phyloP scores from a whole-genome alignment of 1,140 invertebrate species.

The Maniola jurtina region DNA sequence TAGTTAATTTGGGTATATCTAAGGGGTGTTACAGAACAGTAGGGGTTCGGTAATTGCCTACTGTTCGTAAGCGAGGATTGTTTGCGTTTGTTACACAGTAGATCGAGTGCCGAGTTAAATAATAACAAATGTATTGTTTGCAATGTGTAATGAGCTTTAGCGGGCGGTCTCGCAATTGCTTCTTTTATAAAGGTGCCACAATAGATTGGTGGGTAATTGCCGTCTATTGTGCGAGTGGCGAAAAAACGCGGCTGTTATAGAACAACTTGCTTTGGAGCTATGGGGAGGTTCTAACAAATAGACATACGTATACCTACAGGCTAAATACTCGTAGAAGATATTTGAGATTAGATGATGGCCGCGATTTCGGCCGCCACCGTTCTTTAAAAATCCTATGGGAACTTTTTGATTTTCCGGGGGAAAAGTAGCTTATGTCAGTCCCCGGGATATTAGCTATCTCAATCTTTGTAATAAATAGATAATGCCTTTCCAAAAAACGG shows the following conservation, averaged over 20 bases:
- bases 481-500: too few species aligned
- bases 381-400: too few species aligned
- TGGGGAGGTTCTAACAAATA: background rate
- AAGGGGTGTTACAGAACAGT: conserved; percentile 50
- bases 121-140: conserved; percentile 68
- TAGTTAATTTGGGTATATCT: conserved; percentile 18
- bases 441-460: too few species aligned
- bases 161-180: conserved; percentile 54
- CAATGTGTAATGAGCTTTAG: conserved; percentile 53
- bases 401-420: too few species aligned
- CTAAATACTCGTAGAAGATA: too few species aligned
- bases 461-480: too few species aligned
- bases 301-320: background rate
- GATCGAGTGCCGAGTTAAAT: conserved; percentile 55
- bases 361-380: too few species aligned
- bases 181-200: conserved; percentile 42
- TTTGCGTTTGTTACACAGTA: conserved; percentile 55
- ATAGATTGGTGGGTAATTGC: conserved; percentile 39
- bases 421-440: too few species aligned
- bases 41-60: conserved; percentile 67
- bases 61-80: conserved; percentile 60
- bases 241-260: background rate
- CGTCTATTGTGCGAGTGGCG: conserved; percentile 23
- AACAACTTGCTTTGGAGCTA: background rate
- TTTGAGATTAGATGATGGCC: too few species aligned